phyloP scores from a whole-genome alignment of 2,113 vertebrate genomes.

The Circaetus cinerascens region DNA sequence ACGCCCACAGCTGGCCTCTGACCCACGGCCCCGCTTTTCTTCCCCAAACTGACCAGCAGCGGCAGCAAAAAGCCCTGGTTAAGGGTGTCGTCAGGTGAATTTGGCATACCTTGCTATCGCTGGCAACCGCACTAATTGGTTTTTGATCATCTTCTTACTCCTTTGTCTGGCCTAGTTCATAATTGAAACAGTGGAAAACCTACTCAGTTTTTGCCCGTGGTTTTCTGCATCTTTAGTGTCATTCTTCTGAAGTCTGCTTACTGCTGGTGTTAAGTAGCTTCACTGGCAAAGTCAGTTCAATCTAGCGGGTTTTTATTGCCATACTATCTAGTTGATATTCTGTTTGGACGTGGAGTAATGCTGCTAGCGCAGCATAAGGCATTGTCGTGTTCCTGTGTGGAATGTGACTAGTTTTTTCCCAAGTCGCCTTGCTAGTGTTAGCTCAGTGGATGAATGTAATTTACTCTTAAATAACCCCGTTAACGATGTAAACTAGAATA shows the following conservation, averaged over 20 bases:
- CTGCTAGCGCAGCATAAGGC: fast-evolving
- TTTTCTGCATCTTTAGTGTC: neutral
- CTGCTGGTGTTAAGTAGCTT: neutral
- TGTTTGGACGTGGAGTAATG: neutral
- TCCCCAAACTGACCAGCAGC: fast-evolving
- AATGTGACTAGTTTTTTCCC: neutral
- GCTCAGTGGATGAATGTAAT: neutral
- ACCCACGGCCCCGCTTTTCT: fast-evolving
- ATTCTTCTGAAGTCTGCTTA: neutral
- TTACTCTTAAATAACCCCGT: neutral
- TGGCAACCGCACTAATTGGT: neutral
- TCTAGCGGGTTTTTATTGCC: fast-evolving
- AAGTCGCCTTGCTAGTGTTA: neutral
- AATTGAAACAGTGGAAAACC: neutral
- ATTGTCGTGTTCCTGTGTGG: fast-evolving
- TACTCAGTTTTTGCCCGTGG: fast-evolving
- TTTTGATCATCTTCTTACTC: neutral
- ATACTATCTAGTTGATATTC: fast-evolving
- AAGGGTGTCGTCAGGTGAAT: neutral
- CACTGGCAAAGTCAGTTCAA: neutral
- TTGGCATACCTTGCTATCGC: neutral
- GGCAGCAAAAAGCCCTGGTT: fast-evolving
- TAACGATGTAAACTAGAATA: neutral
- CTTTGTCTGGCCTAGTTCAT: neutral
- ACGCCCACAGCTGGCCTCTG: fast-evolving